Percentiles rank a stretch among this genome's conserved stretches.
These are phyloP conservation scores for Parthenolecanium corni DNA, from an alignment of 2,888 invertebrate genomes.

Conservation along the genomic window DNA sequence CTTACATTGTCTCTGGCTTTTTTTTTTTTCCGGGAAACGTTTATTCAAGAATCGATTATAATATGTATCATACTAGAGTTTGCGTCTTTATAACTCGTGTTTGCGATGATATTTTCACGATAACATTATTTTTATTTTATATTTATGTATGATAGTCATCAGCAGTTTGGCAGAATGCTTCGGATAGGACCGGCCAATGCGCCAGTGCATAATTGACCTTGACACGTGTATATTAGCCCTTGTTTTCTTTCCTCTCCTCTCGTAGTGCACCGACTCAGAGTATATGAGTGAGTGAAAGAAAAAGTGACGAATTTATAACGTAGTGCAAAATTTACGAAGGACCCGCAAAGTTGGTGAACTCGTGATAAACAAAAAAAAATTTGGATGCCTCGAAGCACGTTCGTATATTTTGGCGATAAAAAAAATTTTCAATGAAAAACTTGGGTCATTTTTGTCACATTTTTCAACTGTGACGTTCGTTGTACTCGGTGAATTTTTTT, in stretches of 20 bases:
- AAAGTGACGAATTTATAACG: no score
- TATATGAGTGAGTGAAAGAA: no score
- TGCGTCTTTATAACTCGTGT: neutral
- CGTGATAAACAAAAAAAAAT: no score
- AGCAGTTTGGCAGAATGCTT: conserved; percentile 24
- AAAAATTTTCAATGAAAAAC: no score
- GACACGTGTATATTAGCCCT: conserved; percentile 27
- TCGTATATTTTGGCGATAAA: no score
- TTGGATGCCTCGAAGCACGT: no score
- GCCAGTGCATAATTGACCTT: conserved; percentile 24
- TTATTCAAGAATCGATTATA: conserved; percentile 18
- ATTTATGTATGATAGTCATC: conserved; percentile 17
- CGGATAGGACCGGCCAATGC: conserved; percentile 6
- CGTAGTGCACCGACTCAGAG: no score
- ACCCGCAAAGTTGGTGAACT: no score
- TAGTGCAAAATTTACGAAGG: no score
- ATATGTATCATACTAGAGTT: conserved; percentile 16
- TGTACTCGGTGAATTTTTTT: no score
- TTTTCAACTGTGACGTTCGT: no score
- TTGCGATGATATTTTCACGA: conserved; percentile 23
- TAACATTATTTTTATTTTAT: conserved; percentile 16
- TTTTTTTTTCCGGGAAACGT: neutral
- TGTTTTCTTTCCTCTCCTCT: conserved; percentile 4
- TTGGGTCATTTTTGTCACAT: no score
- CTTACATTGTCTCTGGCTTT: neutral